Evolutionary conservation across 1,140 invertebrate species (phyloP), one percentile per base, ranked within the genome.

Genomic region (Drosophila eugracilis): DNA sequence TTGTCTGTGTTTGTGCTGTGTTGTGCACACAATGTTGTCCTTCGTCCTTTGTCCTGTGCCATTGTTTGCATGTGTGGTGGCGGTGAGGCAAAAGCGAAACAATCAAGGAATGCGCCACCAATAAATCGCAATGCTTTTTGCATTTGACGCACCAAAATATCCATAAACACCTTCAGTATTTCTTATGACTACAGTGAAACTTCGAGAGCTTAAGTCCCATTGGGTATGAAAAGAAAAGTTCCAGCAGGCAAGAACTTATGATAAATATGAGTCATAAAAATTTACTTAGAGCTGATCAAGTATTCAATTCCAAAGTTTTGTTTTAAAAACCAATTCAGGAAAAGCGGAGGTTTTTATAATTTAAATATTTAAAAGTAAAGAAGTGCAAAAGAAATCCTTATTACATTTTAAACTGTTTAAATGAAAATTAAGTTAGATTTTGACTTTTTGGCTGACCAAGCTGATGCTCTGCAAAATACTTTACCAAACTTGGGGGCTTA

Each of bases 91-190:
- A 41, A 79, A 78, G 52, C 59, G 47, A 77, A 75, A 60, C 75
- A 79, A 79, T 71, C 62, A 74, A 57, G 57, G 59, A 86, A 66
- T 86, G 73, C 77, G 58, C 50, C 67, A 70, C 47, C 73, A 75
- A 80, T 86, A 85, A 70, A 77, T 74, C 72, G 39, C 50, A 67
- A 32, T 57, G 50, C 44, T 34, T 63, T 66, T 53, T 53, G 28
- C 47, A 52, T 67, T 69, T 42, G 47, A 69, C 47, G 17, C 63
- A 52, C 21, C 30, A 1, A 69, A 42, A 42, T 22, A 36, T n/a
- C 26, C 60, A 22, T n/a, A 28, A 26, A 28, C 52, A 45, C 32
- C 19, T 52, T 52, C 21, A 21, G 22, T 10, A 10, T 28, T 47
- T 28, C 24, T 47, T 34, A 14, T 4, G 7, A 9, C 48, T 21